phyloP scores from a whole-genome alignment of 2,113 vertebrate genomes.

The Ailuropoda melanoleuca region DNA sequence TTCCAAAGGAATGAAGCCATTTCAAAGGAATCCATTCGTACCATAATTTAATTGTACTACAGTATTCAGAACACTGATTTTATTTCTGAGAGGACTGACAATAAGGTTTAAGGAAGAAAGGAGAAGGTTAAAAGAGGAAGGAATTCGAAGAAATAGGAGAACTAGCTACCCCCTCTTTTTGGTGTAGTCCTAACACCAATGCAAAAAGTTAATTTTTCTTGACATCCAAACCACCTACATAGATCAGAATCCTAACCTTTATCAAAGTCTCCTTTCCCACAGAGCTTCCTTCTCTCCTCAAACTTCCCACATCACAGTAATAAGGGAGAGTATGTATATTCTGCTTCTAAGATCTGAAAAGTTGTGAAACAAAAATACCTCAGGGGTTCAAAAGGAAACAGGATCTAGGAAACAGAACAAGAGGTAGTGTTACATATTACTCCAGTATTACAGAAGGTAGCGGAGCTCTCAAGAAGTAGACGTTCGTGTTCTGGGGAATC shows the following conservation, averaged over 20 bases:
- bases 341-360: conserved; percentile 4
- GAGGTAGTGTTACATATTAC: not conserved
- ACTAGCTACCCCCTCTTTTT: not conserved
- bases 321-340: not conserved
- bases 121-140: not conserved
- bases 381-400: not conserved
- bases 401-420: not conserved
- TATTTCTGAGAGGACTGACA: conserved; percentile 7
- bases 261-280: not conserved
- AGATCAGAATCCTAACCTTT: not conserved
- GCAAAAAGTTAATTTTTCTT: not conserved
- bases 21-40: conserved; percentile 10
- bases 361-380: not conserved
- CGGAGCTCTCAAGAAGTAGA: not conserved
- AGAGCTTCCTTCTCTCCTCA: not conserved
- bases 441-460: not conserved
- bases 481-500: not conserved
- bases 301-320: not conserved
- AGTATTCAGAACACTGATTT: not conserved
- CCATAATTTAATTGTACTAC: not conserved
- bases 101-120: conserved; percentile 1
- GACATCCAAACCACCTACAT: not conserved
- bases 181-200: not conserved
- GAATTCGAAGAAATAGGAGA: not conserved
- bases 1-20: conserved; percentile 25